Base-by-base conservation (phyloP, 1,140 invertebrate species). In the Pseudoatta argentina region DNA sequence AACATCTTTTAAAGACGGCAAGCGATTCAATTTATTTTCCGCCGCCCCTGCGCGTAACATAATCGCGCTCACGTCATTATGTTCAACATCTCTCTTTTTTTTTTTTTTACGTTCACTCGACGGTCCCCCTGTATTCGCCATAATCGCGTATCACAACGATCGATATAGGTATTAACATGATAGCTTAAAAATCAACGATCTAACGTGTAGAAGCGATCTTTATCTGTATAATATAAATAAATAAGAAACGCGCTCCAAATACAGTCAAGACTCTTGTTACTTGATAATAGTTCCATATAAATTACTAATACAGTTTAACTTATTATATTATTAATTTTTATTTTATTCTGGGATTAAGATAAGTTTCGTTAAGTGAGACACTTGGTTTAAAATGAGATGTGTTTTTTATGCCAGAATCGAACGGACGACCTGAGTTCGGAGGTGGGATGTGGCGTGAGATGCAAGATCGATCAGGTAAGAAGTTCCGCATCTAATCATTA, bases 361-460 rank as follows among this genome's bases (percentile, higher is more conserved):
- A 3, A 30, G n/a, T 44, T 44, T 18, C 10, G 1, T 24, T 44
- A 14, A 21, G 5, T 55, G 6, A 48, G 34, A n/a, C 7, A 64
- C 1, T 24, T 48, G 5, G 24, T 44, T 53, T 72, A 30, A 72
- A 0, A n/a, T n/a, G 34, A 48, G 0, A 59, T 51, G 5, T 14
- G 3, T 55, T 91, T 88, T 90, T 92, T 89, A 91, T 96, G 96
- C 21, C 96, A 97, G 96, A 97, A 96, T 93, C 96, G 96, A 87
- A 97, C 96, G 87, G 96, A 96, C 86, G 96, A 96, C 85, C 95
- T 94, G 14, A 95, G 96, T 76, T 96, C 96, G 86, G 96, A 97
- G 90, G 95, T 96, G 8, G 96, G 95, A 51, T 97, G 97, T 89
- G 96, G 96, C 16, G 95, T 95, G 8, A 95, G 96, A 67, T 97